A percentile compares a stretch with the other conserved stretches of the same genome.
These are phyloP conservation scores for Apantesis nais DNA, from an alignment of 2,888 invertebrate genomes.

Conservation along the genomic window DNA sequence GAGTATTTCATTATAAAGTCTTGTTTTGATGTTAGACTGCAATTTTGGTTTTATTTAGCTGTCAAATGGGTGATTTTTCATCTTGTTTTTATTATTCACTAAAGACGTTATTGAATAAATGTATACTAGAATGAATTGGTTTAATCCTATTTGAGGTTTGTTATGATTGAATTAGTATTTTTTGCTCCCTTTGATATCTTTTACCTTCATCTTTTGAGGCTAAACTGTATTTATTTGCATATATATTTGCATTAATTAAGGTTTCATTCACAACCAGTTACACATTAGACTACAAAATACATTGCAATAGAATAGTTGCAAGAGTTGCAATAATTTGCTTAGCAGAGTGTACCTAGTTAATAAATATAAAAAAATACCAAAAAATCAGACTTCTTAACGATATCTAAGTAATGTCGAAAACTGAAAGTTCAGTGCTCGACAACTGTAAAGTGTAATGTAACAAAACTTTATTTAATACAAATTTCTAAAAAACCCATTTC, in stretches of 20 bases:
- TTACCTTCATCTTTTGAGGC: not conserved
- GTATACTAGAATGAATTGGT: not conserved
- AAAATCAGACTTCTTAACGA: too few relatives aligned
- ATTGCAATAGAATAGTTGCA: too few relatives aligned
- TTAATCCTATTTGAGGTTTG: not conserved
- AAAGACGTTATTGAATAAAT: conserved; percentile 1
- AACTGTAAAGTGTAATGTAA: too few relatives aligned
- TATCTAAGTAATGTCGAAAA: too few relatives aligned
- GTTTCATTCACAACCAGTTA: not conserved
- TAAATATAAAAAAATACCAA: too few relatives aligned
- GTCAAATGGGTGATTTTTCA: conserved; percentile 6
- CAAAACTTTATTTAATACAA: too few relatives aligned
- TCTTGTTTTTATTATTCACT: not conserved
- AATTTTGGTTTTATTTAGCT: conserved; percentile 3
- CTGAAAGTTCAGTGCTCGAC: too few relatives aligned
- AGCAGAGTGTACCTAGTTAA: too few relatives aligned
- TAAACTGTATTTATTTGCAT: not conserved
- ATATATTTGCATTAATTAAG: not conserved
- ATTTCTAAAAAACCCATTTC: too few relatives aligned
- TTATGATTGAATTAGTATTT: not conserved
- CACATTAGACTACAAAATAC: not conserved
- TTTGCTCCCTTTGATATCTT: not conserved
- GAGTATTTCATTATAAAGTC: not conserved
- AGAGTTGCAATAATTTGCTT: too few relatives aligned
- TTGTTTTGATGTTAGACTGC: conserved; percentile 1